Conservation (phyloP, 1,140 invertebrate genomes). For the Brachystomella parvula region DNA sequence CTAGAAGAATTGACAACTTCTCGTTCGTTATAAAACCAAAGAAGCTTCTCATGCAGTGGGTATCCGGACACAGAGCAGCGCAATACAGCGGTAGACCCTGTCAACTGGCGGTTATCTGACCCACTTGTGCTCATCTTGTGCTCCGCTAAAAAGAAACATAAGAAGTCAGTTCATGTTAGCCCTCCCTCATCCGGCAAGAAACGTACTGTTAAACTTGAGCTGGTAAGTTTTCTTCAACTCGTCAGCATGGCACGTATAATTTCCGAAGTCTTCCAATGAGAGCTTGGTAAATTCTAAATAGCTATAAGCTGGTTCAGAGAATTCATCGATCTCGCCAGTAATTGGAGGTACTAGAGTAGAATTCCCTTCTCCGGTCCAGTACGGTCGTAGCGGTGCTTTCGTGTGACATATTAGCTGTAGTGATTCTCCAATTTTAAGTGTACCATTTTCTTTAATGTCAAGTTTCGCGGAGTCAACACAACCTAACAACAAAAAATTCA, state of each 20-base stretch:
- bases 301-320: not conserved
- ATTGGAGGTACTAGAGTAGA: not conserved
- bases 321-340: not conserved
- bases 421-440: not conserved
- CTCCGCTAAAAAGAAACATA: slow-evolving; percentile 12
- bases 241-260: slow-evolving; percentile 27
- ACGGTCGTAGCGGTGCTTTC: not conserved
- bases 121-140: slow-evolving; percentile 11
- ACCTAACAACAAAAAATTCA: not conserved
- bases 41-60: slow-evolving; percentile 20
- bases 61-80: slow-evolving; percentile 32
- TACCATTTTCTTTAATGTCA: slow-evolving; percentile 6
- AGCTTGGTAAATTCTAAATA: slow-evolving; percentile 16
- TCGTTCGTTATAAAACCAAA: slow-evolving; percentile 14
- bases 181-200: not conserved
- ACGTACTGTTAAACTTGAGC: slow-evolving; percentile 22
- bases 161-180: not conserved
- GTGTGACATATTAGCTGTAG: not conserved
- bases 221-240: slow-evolving; percentile 15
- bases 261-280: slow-evolving; percentile 20
- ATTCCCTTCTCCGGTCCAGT: not conserved
- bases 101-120: not conserved
- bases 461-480: not conserved
- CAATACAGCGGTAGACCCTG: slow-evolving; percentile 10
- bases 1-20: slow-evolving; percentile 17